These are phyloP conservation scores for Scyliorhinus canicula DNA, from an alignment of 2,797 vertebrate species.

Conservation along the genomic window DNA sequence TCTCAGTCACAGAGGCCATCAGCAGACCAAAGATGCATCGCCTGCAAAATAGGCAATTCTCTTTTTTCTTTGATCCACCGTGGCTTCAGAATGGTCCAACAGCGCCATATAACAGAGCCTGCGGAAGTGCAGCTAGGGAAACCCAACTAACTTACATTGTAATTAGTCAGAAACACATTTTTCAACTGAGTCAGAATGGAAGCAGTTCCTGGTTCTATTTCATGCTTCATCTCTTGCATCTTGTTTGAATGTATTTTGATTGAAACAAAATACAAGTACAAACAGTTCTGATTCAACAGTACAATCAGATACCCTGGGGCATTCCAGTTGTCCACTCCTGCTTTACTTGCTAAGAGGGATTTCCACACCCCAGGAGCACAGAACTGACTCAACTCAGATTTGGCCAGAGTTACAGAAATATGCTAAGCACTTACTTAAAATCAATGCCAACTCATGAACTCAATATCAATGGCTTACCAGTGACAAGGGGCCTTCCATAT, in stretches of 20 bases:
- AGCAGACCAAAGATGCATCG: neutral
- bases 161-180: neutral
- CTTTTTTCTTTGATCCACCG: neutral
- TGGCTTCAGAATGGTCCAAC: neutral
- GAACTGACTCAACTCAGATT: neutral
- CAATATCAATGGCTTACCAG: neutral
- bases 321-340: neutral
- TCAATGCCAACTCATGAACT: neutral
- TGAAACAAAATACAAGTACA: neutral
- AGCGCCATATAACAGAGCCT: neutral
- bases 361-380: neutral
- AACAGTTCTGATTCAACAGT: neutral
- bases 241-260: conserved; percentile 31
- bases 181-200: neutral
- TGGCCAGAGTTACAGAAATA: neutral
- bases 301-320: too few species aligned
- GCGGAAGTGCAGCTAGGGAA: neutral
- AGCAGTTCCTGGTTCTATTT: neutral
- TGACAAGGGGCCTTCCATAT: neutral
- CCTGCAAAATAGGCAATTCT: neutral
- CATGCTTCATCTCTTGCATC: neutral
- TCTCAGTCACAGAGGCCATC: too few species aligned
- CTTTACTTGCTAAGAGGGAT: neutral
- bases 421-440: neutral
- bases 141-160: neutral